Evolutionary conservation across 2,113 vertebrate genomes (phyloP).

Genomic region (Lichenostomus cassidix): DNA sequence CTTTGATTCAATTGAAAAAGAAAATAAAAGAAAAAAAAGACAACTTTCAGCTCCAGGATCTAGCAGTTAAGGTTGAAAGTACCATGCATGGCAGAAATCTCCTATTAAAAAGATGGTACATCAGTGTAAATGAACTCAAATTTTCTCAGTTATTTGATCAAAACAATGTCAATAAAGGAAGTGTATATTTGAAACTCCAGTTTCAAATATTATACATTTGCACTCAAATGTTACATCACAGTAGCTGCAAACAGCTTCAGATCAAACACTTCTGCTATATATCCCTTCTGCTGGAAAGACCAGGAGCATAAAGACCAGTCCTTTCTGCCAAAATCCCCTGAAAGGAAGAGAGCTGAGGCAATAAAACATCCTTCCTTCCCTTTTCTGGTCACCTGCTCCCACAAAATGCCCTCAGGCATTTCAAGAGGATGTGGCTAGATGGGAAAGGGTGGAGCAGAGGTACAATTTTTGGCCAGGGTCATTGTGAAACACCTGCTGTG

Average conservation of each 20-base stretch:
- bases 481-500: not conserved
- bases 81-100: not conserved
- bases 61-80: not conserved
- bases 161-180: not conserved
- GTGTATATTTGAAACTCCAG: not conserved
- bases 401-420: not conserved
- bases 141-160: not conserved
- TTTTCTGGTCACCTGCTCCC: slow-evolving; percentile 1
- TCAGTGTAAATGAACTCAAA: not conserved
- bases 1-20: not conserved
- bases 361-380: slow-evolving; percentile 50
- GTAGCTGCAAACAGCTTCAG: not conserved
- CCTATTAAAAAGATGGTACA: not conserved
- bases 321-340: slow-evolving; percentile 21
- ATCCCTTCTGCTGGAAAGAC: not conserved
- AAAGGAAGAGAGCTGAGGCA: slow-evolving; percentile 32
- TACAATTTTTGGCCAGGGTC: not conserved
- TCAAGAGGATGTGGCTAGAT: not conserved
- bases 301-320: not conserved
- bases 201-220: not conserved
- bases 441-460: slow-evolving; percentile 23
- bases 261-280: not conserved
- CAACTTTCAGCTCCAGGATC: not conserved
- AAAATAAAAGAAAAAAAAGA: not conserved
- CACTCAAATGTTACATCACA: not conserved